Evolutionary conservation across 2,888 invertebrate species (phyloP).

Genomic region (Caenorhabditis uteleia): DNA sequence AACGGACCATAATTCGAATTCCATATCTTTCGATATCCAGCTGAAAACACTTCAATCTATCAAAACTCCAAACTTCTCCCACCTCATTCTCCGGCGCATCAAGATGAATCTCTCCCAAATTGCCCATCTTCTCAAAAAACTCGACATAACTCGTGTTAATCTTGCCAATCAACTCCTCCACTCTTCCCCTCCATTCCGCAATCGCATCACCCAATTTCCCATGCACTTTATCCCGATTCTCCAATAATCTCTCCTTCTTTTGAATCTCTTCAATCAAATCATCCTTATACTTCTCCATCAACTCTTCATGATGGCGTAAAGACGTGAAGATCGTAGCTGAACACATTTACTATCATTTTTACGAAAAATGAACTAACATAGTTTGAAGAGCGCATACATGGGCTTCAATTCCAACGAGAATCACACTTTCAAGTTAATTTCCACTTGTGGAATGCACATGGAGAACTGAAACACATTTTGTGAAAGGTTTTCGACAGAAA

Average conservation of each 20-base stretch:
- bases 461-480: too few species aligned
- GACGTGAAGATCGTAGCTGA: too few species aligned
- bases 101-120: conserved; percentile 71
- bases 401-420: too few species aligned
- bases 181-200: conserved; percentile 69
- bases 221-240: conserved; percentile 7
- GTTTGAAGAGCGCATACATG: too few species aligned
- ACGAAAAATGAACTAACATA: too few species aligned
- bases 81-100: conserved; percentile 48
- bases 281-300: conserved; percentile 23
- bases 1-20: conserved; percentile 84
- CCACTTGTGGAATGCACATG: too few species aligned
- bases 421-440: too few species aligned
- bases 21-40: conserved; percentile 82
- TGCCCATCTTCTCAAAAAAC: conserved; percentile 71
- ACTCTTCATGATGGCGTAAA: too few species aligned
- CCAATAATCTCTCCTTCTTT: conserved; percentile 15
- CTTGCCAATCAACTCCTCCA: conserved; percentile 68
- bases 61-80: neutral
- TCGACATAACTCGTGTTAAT: conserved; percentile 71
- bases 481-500: too few species aligned
- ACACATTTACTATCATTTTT: too few species aligned
- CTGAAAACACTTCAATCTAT: conserved; percentile 70
- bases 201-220: conserved; percentile 23
- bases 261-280: conserved; percentile 21